Evolutionary conservation across 92 coral and sea anemone genomes (phyloP).

Genomic region (Porites cylindrica): DNA sequence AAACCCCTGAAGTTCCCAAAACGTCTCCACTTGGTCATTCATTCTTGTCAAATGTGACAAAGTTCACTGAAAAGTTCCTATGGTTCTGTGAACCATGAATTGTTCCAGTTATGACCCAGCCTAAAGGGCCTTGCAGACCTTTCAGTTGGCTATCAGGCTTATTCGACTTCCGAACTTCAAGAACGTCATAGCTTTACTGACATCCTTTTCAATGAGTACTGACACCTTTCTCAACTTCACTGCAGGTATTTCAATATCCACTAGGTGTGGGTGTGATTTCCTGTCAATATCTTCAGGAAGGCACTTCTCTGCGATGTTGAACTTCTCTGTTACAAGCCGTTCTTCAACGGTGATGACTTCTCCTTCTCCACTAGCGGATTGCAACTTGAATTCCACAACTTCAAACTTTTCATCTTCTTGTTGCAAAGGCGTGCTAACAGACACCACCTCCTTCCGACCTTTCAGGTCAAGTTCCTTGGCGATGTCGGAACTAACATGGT

Average conservation of each 20-base stretch:
- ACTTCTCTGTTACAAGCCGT: conserved; percentile 60
- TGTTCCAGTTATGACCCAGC: conserved; percentile 59
- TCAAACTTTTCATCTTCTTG: conserved; percentile 48
- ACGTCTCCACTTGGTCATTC: conserved; percentile 46
- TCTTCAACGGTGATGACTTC: conserved; percentile 59
- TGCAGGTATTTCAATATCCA: conserved; percentile 47
- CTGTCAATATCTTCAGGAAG: conserved; percentile 55
- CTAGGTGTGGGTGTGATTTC: conserved; percentile 48
- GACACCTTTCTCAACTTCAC: conserved; percentile 51
- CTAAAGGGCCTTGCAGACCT: conserved; percentile 54
- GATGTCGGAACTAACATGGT: conserved; percentile 54
- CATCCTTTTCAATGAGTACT: conserved; percentile 69
- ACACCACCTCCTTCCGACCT: conserved; percentile 41
- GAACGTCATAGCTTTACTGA: conserved; percentile 62
- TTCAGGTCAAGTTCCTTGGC: conserved; percentile 42
- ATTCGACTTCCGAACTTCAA: conserved; percentile 46
- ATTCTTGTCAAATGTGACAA: conserved; percentile 39
- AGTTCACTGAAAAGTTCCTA: conserved; percentile 33
- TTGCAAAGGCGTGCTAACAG: conserved; percentile 44
- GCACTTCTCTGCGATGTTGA: conserved; percentile 49
- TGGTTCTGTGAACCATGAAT: conserved; percentile 1
- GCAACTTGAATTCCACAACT: conserved; percentile 49
- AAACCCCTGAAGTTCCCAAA: conserved; percentile 31
- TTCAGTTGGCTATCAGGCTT: conserved; percentile 34
- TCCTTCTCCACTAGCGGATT: conserved; percentile 55